Evolutionary conservation across 2,113 vertebrate genomes (phyloP).

Genomic region (Hydrolagus affinis): DNA sequence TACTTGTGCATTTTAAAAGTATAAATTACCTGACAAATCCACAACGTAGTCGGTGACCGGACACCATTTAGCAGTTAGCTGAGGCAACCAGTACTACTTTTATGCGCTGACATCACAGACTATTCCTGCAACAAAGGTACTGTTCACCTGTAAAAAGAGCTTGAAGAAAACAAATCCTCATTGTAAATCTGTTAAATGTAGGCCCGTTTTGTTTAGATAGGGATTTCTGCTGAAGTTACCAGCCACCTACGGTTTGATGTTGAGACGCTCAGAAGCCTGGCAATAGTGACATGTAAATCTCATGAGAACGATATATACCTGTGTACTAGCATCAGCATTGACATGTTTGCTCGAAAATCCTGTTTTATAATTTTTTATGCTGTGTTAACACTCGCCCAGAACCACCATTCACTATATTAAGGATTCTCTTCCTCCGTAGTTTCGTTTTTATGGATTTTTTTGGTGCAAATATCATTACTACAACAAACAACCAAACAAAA

Average conservation of each 20-base stretch:
- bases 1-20: background rate
- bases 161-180: slow-evolving; percentile 3
- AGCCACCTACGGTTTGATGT: background rate
- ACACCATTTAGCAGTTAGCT: slow-evolving; percentile 10
- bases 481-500: too few species aligned
- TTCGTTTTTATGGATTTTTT: too few species aligned
- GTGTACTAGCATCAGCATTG: background rate
- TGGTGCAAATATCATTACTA: too few species aligned
- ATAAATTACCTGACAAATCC: background rate
- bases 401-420: too few species aligned
- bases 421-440: too few species aligned
- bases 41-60: background rate
- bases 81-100: slow-evolving; percentile 2
- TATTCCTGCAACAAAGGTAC: background rate
- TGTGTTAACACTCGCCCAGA: too few species aligned
- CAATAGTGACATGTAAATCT: background rate
- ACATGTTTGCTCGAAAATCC: too few species aligned
- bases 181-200: background rate
- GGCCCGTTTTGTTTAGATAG: background rate
- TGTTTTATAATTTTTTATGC: too few species aligned
- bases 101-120: background rate
- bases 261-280: background rate
- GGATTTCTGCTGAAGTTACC: background rate
- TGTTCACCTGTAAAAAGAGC: background rate
- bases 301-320: background rate